Percentiles rank a stretch among this genome's conserved stretches.
Evolutionary conservation across 2,113 vertebrate species (phyloP).

Genomic region (Apeltes quadracus): DNA sequence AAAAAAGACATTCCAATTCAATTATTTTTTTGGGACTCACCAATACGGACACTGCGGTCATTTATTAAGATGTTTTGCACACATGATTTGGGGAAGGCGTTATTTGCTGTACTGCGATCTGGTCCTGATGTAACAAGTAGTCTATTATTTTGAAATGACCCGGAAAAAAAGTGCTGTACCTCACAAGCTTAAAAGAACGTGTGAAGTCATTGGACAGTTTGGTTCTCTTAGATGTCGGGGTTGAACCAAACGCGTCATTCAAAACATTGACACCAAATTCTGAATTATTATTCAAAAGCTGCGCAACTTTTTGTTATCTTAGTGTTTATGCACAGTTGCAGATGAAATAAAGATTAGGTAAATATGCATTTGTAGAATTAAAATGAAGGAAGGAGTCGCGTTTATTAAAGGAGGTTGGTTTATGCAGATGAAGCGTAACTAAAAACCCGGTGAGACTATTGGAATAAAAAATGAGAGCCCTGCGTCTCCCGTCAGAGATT

Average conservation of each 20-base stretch:
- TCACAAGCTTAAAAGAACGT: not conserved
- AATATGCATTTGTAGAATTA: not conserved
- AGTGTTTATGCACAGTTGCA: not conserved
- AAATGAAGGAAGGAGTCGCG: not conserved
- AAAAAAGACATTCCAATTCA: conserved; percentile 20
- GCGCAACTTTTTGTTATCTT: not conserved
- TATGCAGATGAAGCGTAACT: not conserved
- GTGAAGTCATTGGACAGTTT: not conserved
- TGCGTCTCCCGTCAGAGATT: not conserved
- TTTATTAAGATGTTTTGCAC: not conserved
- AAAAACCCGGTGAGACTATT: not conserved
- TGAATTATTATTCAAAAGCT: not conserved
- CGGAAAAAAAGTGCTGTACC: not conserved
- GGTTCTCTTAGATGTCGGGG: not conserved
- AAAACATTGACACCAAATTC: not conserved
- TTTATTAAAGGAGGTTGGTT: not conserved
- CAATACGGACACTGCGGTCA: not conserved
- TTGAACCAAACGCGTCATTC: not conserved
- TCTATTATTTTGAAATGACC: not conserved
- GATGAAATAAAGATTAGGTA: not conserved
- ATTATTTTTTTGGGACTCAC: not conserved
- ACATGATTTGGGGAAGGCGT: not conserved
- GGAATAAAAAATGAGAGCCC: not conserved
- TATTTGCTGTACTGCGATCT: not conserved
- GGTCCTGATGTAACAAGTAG: not conserved